These are phyloP conservation scores for Eulemur rufifrons DNA, from an alignment of 2,113 vertebrate species.

Conservation along the genomic window DNA sequence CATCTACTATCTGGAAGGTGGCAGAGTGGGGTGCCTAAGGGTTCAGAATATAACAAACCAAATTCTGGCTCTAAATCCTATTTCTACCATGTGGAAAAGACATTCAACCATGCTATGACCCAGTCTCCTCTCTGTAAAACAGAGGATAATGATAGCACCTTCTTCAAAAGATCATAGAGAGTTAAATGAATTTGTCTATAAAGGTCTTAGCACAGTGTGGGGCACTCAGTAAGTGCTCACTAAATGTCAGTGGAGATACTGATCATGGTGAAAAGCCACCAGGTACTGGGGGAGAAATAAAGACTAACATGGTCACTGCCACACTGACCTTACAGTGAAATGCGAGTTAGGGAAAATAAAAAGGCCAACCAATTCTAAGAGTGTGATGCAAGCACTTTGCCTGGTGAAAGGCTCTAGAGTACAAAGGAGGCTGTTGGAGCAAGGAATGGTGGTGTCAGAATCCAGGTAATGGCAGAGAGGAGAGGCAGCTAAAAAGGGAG, in stretches of 20 bases:
- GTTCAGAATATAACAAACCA: not conserved
- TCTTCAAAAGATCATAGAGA: not conserved
- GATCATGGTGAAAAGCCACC: not conserved
- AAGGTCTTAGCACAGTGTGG: not conserved
- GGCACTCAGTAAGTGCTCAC: not conserved
- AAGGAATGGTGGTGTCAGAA: not conserved
- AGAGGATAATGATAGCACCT: not conserved
- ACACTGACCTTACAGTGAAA: not conserved
- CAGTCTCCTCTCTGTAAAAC: not conserved
- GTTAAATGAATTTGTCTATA: not conserved
- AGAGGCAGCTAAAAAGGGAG: too few relatives aligned
- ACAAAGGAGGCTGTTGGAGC: not conserved
- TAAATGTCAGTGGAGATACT: not conserved
- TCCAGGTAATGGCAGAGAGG: not conserved
- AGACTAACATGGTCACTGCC: not conserved
- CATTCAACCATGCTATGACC: not conserved
- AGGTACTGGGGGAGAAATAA: not conserved
- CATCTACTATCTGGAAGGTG: not conserved
- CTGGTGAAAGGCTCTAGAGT: not conserved
- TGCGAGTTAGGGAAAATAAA: not conserved
- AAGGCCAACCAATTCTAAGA: not conserved
- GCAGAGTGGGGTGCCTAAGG: not conserved
- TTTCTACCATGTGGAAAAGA: not conserved
- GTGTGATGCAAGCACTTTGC: not conserved
- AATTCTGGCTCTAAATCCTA: not conserved